Evolutionary conservation across 2,113 vertebrate species (phyloP).

Genomic region (Australoheros scitulus): DNA sequence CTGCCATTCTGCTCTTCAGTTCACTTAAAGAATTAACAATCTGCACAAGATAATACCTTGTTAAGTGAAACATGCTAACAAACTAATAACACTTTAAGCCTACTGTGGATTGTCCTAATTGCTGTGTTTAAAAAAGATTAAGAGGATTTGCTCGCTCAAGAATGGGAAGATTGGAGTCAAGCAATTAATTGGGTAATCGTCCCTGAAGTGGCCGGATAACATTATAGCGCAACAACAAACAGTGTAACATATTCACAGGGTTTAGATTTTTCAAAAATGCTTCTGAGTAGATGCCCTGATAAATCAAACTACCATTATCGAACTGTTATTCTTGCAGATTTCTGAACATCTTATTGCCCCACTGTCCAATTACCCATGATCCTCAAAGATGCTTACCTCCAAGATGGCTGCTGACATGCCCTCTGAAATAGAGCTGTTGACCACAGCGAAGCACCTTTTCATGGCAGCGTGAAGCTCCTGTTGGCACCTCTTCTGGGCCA

Average conservation of each 20-base stretch:
- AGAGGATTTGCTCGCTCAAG: slow-evolving; percentile 69
- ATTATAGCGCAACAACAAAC: slow-evolving; percentile 26
- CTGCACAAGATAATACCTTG: slow-evolving; percentile 53
- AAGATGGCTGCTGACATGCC: slow-evolving; percentile 96
- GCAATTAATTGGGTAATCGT: slow-evolving; percentile 59
- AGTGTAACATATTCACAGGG: neutral
- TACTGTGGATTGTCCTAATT: slow-evolving; percentile 70
- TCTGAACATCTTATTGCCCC: neutral
- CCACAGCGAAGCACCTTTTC: slow-evolving; percentile 83
- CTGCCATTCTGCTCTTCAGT: slow-evolving; percentile 4
- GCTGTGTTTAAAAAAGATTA: slow-evolving; percentile 73
- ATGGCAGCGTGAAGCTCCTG: slow-evolving; percentile 87
- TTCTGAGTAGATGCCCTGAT: neutral
- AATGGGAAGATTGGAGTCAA: slow-evolving; percentile 51
- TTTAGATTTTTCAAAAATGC: neutral
- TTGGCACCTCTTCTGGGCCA: slow-evolving; percentile 84
- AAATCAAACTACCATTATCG: neutral
- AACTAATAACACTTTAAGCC: slow-evolving; percentile 70
- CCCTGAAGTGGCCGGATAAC: slow-evolving; percentile 55
- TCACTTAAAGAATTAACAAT: slow-evolving; percentile 47
- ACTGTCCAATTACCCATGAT: slow-evolving; percentile 10
- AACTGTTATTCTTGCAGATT: neutral
- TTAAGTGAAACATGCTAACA: slow-evolving; percentile 55
- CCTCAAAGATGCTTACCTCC: slow-evolving; percentile 82
- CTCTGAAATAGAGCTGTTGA: slow-evolving; percentile 93